Base-by-base conservation (phyloP, 2,113 vertebrate species). In the Sinocyclocheilus maitianheensis region DNA sequence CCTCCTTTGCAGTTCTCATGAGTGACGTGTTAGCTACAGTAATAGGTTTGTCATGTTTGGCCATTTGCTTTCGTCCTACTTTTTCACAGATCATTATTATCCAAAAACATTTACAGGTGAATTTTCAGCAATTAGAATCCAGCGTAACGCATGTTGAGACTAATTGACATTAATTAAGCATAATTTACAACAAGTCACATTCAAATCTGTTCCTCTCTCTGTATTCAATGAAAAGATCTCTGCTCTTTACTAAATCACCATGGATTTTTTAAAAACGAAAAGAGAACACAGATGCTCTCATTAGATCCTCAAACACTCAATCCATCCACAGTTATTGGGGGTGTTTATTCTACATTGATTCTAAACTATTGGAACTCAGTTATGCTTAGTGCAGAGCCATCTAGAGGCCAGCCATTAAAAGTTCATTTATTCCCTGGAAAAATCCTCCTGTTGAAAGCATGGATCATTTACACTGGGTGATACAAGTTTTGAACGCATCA, bases 331-430 rank as follows among this genome's bases (percentile, higher is more conserved):
- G 80, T 82, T 71, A 37, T 53, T 82, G 5, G 24, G 13, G 26
- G 63, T 22, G 5, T 55, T 71, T 82, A 67, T 81, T 65, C 8
- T 40, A 69, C 46, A 82, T 20, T 71, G 18, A 71, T 71, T 18
- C 51, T 22, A 7, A 6, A 82, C 24, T 37, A 37, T 55, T 37
- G 53, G 26, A 53, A 51, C 62, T 22, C 43, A 12, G 71, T 84
- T 87, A 11, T 40, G 77, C 71, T 87, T 84, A 58, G 77, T 87
- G 81, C 40, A 88, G 87, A 67, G 87, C 87, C 89, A 84, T 81
- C 89, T 90, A 87, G 84, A 90, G 89, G 86, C 71, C 43, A 83
- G 26, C 53, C 60, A 71, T 58, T 20, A 71, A 84, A 86, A 82
- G 22, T 81, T 10, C 14, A 74, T 40, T 37, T 43, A 26, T 81